Conservation (phyloP, 2,797 vertebrate species). For the Cheirogaleus major region DNA sequence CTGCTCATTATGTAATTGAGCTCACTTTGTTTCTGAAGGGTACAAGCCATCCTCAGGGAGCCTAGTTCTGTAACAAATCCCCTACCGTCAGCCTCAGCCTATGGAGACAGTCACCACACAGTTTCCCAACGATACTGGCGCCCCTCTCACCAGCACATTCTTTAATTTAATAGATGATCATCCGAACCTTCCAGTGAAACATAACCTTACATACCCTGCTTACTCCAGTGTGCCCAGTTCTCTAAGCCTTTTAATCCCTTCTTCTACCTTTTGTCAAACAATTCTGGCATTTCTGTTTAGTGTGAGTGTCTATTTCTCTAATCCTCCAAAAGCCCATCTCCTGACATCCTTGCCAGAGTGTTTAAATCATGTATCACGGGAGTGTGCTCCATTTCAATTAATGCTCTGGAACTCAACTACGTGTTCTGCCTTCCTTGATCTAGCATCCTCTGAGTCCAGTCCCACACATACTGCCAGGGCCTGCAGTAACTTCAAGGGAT, state of each 20-base stretch:
- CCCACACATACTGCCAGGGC: neutral
- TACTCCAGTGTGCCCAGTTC: neutral
- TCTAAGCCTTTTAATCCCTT: neutral
- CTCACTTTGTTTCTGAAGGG: neutral
- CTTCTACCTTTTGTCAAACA: neutral
- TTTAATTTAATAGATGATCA: neutral
- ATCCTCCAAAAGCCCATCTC: neutral
- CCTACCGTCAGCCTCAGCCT: neutral
- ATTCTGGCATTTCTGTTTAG: neutral
- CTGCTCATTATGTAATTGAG: neutral
- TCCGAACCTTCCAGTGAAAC: neutral
- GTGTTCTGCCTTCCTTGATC: neutral
- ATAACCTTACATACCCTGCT: neutral
- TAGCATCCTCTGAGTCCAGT: neutral
- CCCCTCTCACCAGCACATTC: neutral
- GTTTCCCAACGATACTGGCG: neutral
- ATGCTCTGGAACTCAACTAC: neutral
- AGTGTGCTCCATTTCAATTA: neutral
- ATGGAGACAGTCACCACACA: neutral
- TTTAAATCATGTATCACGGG: neutral
- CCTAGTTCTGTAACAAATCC: neutral
- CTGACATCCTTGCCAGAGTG: neutral
- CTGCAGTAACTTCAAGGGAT: neutral
- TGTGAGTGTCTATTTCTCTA: neutral
- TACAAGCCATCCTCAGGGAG: neutral